A percentile compares a stretch with the other conserved stretches of the same genome.
phyloP scores from a whole-genome alignment of 1,140 invertebrate species.

The Dysdera silvatica region DNA sequence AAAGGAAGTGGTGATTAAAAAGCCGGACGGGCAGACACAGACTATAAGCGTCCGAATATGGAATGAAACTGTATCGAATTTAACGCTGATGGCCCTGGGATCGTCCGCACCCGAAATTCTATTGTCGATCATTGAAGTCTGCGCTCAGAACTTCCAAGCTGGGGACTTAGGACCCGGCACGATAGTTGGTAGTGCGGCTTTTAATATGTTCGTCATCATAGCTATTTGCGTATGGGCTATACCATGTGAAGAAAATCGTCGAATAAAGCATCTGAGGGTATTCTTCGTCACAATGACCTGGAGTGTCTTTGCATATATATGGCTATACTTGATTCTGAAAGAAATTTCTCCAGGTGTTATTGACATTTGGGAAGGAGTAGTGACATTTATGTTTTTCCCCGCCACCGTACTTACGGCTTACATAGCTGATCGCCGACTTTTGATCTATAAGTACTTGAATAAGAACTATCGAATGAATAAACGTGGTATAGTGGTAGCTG shows the following conservation, averaged over 20 bases:
- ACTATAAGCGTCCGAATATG: conserved; percentile 67
- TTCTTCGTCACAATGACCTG: conserved; percentile 97
- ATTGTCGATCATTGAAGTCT: conserved; percentile 91
- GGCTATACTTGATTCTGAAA: conserved; percentile 90
- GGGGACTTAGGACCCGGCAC: conserved; percentile 94
- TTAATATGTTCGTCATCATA: conserved; percentile 97
- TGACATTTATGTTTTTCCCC: conserved; percentile 95
- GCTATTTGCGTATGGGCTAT: conserved; percentile 71
- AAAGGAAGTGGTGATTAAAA: conserved; percentile 72
- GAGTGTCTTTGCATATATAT: conserved; percentile 97
- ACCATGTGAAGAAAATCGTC: conserved; percentile 14
- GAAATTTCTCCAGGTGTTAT: conserved; percentile 73
- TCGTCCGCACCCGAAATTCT: conserved; percentile 97
- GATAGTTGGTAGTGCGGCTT: conserved; percentile 97
- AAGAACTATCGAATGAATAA: conserved; percentile 88
- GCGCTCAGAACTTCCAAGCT: conserved; percentile 84
- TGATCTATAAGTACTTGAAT: conserved; percentile 78
- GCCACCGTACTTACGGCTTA: conserved; percentile 91
- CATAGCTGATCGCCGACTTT: conserved; percentile 79
- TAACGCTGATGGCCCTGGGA: conserved; percentile 95
- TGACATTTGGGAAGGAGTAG: conserved; percentile 54
- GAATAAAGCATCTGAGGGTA: conserved; percentile 90
- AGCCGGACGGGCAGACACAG: conserved; percentile 68
- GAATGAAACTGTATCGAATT: conserved; percentile 98
- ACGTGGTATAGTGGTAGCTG: conserved; percentile 77